phyloP scores from a whole-genome alignment of 1,140 invertebrate species.

The Polypedilum pembai region DNA sequence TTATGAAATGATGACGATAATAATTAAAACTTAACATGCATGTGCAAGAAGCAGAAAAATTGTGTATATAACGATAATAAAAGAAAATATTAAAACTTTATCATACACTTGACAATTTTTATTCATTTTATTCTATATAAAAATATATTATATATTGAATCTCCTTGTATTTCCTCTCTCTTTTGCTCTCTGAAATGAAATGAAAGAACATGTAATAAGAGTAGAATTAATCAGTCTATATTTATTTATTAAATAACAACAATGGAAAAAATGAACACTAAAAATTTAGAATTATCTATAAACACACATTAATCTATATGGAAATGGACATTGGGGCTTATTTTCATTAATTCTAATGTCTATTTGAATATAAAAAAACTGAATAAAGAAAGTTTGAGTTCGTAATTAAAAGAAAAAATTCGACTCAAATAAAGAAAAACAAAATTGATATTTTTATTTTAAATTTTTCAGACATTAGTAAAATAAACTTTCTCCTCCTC shows the following conservation, averaged over 20 bases:
- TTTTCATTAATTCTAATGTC: conserved; percentile 3
- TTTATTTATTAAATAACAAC: background rate
- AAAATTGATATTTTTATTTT: no score
- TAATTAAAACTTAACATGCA: background rate
- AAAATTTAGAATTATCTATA: background rate
- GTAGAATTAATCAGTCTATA: background rate
- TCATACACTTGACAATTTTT: background rate
- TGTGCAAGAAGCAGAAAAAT: background rate
- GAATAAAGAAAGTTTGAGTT: no score
- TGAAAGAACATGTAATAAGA: conserved; percentile 2
- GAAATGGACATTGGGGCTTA: background rate
- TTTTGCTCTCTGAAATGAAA: background rate
- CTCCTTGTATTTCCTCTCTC: conserved; percentile 16
- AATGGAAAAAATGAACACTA: background rate
- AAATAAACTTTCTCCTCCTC: no score
- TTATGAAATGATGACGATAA: background rate
- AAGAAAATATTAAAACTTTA: background rate
- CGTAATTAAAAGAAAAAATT: no score
- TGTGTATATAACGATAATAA: background rate
- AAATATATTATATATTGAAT: conserved; percentile 14
- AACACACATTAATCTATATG: background rate
- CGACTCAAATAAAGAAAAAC: no score
- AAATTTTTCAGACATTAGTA: no score
- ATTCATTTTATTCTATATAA: background rate
- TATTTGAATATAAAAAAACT: background rate